A percentile compares a stretch with the other conserved stretches of the same genome.
Evolutionary conservation across 2,113 vertebrate species (phyloP).

Genomic region (Trichechus manatus): DNA sequence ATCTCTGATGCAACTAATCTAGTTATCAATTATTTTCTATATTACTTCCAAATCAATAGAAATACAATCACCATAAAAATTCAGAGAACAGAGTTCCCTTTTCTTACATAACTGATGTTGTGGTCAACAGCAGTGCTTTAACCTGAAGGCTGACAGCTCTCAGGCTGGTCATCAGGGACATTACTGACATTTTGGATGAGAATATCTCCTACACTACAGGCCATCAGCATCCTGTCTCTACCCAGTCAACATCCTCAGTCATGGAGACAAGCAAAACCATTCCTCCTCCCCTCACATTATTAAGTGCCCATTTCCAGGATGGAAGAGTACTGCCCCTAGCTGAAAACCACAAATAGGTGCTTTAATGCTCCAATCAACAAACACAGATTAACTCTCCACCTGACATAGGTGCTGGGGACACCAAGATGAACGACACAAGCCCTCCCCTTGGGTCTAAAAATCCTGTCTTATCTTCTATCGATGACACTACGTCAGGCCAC

Average conservation of each 20-base stretch:
- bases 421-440: background rate
- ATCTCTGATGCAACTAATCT: conserved; percentile 26
- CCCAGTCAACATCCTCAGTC: background rate
- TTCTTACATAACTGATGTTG: background rate
- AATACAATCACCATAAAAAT: conserved; percentile 25
- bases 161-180: background rate
- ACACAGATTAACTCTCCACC: background rate
- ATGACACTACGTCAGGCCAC: background rate
- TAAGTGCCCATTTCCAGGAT: background rate
- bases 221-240: background rate
- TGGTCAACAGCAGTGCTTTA: background rate
- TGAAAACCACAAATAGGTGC: background rate
- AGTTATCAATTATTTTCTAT: conserved; percentile 37
- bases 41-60: conserved; percentile 27
- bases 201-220: background rate
- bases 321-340: background rate
- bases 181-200: background rate
- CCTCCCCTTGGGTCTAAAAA: background rate
- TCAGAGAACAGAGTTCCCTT: conserved; percentile 29
- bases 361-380: background rate
- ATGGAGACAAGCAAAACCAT: background rate
- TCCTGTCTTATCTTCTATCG: background rate
- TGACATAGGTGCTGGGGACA: background rate
- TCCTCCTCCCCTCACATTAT: background rate
- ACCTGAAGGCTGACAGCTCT: background rate